Evolutionary conservation across 2,797 vertebrate species (phyloP).

Genomic region (Huso huso): DNA sequence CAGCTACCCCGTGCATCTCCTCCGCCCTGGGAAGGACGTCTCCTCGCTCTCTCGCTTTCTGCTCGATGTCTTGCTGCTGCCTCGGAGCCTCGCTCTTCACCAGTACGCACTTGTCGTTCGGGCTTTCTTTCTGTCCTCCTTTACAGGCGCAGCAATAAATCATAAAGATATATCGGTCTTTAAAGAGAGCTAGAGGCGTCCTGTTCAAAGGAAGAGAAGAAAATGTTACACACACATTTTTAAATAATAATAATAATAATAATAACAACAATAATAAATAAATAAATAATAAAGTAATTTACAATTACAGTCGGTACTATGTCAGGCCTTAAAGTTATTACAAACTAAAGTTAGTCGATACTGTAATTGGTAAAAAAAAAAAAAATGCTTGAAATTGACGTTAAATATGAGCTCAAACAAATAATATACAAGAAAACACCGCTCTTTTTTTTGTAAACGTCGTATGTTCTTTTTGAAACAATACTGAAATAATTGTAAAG

Average conservation of each 20-base stretch:
- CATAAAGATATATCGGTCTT: conserved; percentile 21
- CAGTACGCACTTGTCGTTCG: conserved; percentile 11
- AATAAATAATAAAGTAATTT: neutral
- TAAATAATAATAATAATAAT: neutral
- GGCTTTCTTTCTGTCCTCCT: conserved; percentile 16
- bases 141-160: conserved; percentile 52
- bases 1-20: conserved; percentile 24
- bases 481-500: conserved; percentile 16
- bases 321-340: neutral
- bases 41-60: neutral
- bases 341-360: no score
- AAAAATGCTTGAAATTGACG: no score
- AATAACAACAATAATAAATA: neutral
- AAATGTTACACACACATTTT: neutral
- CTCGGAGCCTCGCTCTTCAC: conserved; percentile 45
- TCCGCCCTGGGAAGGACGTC: conserved; percentile 6
- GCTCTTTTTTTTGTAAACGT: no score
- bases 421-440: no score
- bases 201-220: no score
- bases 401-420: no score
- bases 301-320: neutral
- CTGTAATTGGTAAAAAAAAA: no score
- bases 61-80: conserved; percentile 17
- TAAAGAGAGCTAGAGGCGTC: no score
- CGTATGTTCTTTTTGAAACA: neutral